phyloP scores from a whole-genome alignment of 2,888 invertebrate species.

The Troides helena region DNA sequence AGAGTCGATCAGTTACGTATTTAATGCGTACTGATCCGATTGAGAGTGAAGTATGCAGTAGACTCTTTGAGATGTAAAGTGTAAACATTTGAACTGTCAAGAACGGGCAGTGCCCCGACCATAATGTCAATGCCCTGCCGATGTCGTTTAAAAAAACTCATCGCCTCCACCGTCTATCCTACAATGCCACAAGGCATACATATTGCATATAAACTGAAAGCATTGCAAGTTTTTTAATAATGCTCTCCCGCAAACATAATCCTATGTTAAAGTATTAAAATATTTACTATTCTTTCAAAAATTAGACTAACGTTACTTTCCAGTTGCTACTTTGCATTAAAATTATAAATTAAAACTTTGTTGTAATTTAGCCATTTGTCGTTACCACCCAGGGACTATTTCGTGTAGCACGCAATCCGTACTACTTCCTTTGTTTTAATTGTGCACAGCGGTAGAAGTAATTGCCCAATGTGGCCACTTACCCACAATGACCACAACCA shows the following conservation, averaged over 20 bases:
- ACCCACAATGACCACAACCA: constrained; percentile 56
- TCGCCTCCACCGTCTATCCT: constrained; percentile 66
- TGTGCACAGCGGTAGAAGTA: constrained; percentile 67
- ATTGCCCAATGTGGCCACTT: constrained; percentile 64
- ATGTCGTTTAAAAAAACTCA: constrained; percentile 77
- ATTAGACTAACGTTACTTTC: not conserved
- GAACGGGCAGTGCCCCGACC: constrained; percentile 77
- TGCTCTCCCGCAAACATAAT: not conserved
- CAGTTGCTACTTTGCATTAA: not conserved
- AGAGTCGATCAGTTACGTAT: not conserved
- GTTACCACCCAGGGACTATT: constrained; percentile 52
- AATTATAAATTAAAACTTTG: not conserved
- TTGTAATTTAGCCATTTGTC: constrained; percentile 13
- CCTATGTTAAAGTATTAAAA: not conserved
- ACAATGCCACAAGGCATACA: constrained; percentile 53
- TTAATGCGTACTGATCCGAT: constrained; percentile 35
- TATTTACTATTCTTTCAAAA: not conserved
- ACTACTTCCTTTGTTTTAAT: constrained; percentile 70
- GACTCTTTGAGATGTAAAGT: constrained; percentile 69
- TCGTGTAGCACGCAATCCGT: constrained; percentile 64
- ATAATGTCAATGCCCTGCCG: constrained; percentile 74
- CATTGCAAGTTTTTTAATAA: not conserved
- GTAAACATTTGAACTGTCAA: constrained; percentile 80
- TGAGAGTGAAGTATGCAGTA: constrained; percentile 51
- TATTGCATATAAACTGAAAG: constrained; percentile 44